Conservation (phyloP, 2,797 vertebrate genomes). For the Meriones psammophilus region DNA sequence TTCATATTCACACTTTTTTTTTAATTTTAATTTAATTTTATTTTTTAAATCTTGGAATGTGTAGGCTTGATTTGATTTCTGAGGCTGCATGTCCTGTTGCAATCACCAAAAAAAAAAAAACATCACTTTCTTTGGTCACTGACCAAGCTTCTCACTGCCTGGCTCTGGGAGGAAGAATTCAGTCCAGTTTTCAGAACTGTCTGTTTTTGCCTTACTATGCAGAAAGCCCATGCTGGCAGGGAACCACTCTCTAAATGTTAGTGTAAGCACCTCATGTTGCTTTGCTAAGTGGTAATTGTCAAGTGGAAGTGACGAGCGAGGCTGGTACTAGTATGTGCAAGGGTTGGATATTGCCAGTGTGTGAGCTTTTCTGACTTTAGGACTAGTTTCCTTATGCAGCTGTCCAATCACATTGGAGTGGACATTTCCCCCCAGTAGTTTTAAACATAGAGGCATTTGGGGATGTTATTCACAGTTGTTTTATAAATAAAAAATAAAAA, state of each 20-base stretch:
- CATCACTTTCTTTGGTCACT: slow-evolving; percentile 48
- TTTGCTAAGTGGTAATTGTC: slow-evolving; percentile 58
- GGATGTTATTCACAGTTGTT: slow-evolving; percentile 21
- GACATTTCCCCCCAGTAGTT: background rate
- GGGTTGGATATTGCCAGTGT: slow-evolving; percentile 7
- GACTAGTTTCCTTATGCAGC: slow-evolving; percentile 35
- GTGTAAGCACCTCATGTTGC: background rate
- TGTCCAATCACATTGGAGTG: slow-evolving; percentile 61
- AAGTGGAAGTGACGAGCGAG: background rate
- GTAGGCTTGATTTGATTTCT: background rate
- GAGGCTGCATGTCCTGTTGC: slow-evolving; percentile 5
- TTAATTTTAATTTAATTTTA: background rate
- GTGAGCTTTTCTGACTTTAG: slow-evolving; percentile 5
- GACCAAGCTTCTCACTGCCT: slow-evolving; percentile 41
- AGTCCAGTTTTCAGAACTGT: slow-evolving; percentile 47
- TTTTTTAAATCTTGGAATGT: background rate
- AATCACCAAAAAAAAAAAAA: background rate
- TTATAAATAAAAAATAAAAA: background rate
- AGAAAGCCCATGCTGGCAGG: background rate
- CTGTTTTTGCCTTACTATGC: slow-evolving; percentile 12
- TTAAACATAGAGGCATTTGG: background rate
- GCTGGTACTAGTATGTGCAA: background rate
- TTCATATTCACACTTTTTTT: slow-evolving; percentile 34
- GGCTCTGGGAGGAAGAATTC: slow-evolving; percentile 51
- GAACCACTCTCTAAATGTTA: slow-evolving; percentile 8